These are phyloP conservation scores for Tricholaema leucomelas DNA, from an alignment of 2,113 vertebrate species.

Conservation along the genomic window DNA sequence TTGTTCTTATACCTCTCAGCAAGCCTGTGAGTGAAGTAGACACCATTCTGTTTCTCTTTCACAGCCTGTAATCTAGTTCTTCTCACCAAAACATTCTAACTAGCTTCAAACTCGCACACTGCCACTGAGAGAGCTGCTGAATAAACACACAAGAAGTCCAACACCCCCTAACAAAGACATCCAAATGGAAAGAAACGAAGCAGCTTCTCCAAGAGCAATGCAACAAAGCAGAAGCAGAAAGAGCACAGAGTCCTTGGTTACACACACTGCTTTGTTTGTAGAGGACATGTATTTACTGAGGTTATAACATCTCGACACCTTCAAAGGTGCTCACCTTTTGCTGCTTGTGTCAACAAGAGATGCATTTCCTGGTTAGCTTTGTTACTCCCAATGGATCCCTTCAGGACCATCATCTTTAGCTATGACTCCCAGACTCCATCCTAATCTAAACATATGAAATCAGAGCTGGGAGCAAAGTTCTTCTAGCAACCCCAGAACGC, in stretches of 20 bases:
- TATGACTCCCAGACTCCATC: not conserved
- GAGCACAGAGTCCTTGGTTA: not conserved
- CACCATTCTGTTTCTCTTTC: too few relatives aligned
- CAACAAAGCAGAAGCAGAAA: not conserved
- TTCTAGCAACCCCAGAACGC: not conserved
- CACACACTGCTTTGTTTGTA: not conserved
- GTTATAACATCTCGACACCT: not conserved
- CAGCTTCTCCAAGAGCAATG: not conserved
- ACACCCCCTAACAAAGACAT: not conserved
- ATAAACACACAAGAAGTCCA: slow-evolving; percentile 46
- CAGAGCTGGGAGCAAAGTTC: not conserved
- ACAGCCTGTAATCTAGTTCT: too few relatives aligned
- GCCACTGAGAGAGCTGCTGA: slow-evolving; percentile 37
- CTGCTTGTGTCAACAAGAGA: not conserved
- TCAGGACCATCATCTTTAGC: not conserved
- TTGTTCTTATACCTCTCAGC: too few relatives aligned
- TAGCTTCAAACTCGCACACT: too few relatives aligned
- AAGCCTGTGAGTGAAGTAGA: too few relatives aligned
- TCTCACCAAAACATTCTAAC: too few relatives aligned
- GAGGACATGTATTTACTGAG: not conserved
- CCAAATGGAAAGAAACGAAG: slow-evolving; percentile 18
- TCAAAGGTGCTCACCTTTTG: not conserved
- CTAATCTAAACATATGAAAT: not conserved
- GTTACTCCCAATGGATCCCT: not conserved
- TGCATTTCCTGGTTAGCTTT: not conserved